Conservation (phyloP, 2,113 vertebrate species). For the Motacilla tschutschensis region DNA sequence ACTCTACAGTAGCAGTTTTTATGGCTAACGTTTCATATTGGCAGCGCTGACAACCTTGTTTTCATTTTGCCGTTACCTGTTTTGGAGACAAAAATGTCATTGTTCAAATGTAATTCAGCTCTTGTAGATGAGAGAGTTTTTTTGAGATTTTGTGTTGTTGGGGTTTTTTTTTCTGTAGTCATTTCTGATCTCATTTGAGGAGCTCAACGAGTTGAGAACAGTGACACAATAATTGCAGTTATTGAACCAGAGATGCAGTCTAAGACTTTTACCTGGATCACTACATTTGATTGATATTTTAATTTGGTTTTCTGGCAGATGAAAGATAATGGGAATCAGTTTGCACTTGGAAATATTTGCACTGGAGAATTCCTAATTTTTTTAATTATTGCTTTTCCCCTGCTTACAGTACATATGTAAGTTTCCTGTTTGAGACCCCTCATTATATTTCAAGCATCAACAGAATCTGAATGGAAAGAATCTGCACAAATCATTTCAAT, state of each 20-base stretch:
- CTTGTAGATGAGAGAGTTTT: not conserved
- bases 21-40: not conserved
- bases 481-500: not conserved
- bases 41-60: not conserved
- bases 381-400: not conserved
- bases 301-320: constrained; percentile 22
- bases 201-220: not conserved
- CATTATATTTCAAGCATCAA: not conserved
- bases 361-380: constrained; percentile 9
- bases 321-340: constrained; percentile 18
- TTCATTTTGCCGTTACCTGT: not conserved
- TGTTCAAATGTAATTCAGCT: not conserved
- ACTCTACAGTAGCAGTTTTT: not conserved
- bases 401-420: not conserved
- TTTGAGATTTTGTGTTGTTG: not conserved
- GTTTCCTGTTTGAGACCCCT: not conserved
- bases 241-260: not conserved
- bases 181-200: constrained; percentile 10
- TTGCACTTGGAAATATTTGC: not conserved
- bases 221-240: constrained; percentile 10
- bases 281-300: constrained; percentile 37
- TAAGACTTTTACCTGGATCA: constrained; percentile 33
- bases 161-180: not conserved
- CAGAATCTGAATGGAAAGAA: not conserved
- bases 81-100: not conserved